Conservation (phyloP, 2,888 invertebrate genomes). For the Escarpia spicata region DNA sequence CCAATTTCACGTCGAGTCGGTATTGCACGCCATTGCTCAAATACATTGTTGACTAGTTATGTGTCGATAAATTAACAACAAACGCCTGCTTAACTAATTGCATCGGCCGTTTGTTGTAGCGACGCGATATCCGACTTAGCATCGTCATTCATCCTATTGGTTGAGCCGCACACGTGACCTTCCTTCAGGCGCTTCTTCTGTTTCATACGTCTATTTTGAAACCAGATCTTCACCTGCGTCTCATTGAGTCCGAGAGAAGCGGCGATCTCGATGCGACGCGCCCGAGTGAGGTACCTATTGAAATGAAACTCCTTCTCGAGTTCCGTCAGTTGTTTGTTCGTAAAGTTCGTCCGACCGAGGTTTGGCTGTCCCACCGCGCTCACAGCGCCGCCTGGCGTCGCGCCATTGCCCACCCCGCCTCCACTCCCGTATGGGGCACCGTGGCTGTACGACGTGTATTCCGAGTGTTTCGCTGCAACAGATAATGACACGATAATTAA, state of each 20-base stretch:
- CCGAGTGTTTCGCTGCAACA: background rate
- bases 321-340: conserved; percentile 98
- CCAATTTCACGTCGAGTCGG: background rate
- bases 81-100: background rate
- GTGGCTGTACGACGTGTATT: background rate
- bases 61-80: background rate
- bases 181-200: conserved; percentile 65
- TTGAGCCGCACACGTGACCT: conserved; percentile 22
- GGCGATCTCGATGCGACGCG: conserved; percentile 96
- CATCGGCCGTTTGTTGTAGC: background rate
- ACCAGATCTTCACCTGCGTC: conserved; percentile 77
- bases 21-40: background rate
- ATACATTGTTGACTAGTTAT: background rate
- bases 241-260: conserved; percentile 86
- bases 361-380: conserved; percentile 44
- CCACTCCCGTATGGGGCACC: background rate
- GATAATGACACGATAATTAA: background rate
- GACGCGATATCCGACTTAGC: background rate
- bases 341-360: conserved; percentile 94
- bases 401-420: background rate
- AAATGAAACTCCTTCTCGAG: conserved; percentile 99
- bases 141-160: conserved; percentile 11
- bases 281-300: conserved; percentile 97
- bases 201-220: conserved; percentile 66
- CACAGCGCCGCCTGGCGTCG: background rate